Conservation (phyloP, 2,888 invertebrate species). For the Meta bourneti region DNA sequence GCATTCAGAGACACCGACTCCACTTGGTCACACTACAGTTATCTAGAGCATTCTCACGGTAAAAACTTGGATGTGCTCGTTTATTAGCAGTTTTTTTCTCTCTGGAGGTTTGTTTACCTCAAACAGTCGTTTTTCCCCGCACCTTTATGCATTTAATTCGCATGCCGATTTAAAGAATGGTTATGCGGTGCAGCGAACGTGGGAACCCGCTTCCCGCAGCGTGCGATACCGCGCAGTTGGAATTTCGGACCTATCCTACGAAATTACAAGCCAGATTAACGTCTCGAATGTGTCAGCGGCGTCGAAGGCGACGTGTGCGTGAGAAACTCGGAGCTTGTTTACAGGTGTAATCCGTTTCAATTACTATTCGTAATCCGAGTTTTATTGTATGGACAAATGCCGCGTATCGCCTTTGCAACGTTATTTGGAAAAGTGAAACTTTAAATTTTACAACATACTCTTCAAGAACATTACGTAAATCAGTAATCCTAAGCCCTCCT, state of each 20-base stretch:
- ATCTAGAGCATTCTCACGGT: slow-evolving; percentile 68
- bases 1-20: slow-evolving; percentile 24
- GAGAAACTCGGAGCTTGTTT: too few species aligned
- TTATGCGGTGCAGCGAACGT: slow-evolving; percentile 22
- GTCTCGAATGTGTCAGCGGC: not conserved
- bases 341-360: too few species aligned
- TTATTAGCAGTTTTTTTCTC: slow-evolving; percentile 31
- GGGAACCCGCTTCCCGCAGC: slow-evolving; percentile 23
- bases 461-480: too few species aligned
- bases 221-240: slow-evolving; percentile 4
- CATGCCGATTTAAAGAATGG: not conserved
- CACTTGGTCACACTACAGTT: slow-evolving; percentile 62
- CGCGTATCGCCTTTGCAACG: too few species aligned
- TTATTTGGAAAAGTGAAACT: too few species aligned
- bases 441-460: too few species aligned
- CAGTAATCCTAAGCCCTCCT: too few species aligned
- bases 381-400: too few species aligned
- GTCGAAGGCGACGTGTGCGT: too few species aligned
- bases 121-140: slow-evolving; percentile 18
- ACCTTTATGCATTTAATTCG: slow-evolving; percentile 36
- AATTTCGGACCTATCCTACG: not conserved
- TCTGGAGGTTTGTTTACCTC: slow-evolving; percentile 21
- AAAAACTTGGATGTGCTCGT: slow-evolving; percentile 64
- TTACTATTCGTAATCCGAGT: too few species aligned
- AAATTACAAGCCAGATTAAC: not conserved